Evolutionary conservation across 2,888 invertebrate genomes (phyloP), one percentile per base, ranked within the genome.

Genomic region (Heliconius hortense): DNA sequence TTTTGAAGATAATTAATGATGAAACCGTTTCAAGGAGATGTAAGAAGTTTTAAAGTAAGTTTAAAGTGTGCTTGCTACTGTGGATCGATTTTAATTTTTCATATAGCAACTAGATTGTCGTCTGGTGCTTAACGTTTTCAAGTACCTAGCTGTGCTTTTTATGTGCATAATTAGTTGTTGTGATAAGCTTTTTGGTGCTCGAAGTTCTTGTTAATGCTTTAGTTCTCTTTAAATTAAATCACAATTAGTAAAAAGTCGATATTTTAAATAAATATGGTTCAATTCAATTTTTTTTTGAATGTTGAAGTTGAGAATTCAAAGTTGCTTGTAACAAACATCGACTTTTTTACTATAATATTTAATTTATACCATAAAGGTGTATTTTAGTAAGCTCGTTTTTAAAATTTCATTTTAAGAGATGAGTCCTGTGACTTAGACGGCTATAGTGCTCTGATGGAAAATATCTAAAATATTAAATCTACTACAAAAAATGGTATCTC

Each of bases 1-100:
- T 87, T 90, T 89, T 85, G 87, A 89, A 88, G 87, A 90, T 91
- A 88, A 92, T 89, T 90, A 89, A 93, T 92, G 90, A 88, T 83
- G 82, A 81, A 86, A 81, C 82, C 81, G 85, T 87, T 85, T 87
- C 82, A 82, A 86, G 84, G 84, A 89, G 89, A 89, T 90, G 89
- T 87, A 85, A 84, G 82, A 82, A 87, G 15, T 82, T 86, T 85
- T 82, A 86, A 82, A 82, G 85, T 83, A 81, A 80, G 82, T 72
- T 82, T 84, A 88, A 88, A 90, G 90, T 88, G 87, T 84, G 84
- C 86, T 82, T 84, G 89, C 90, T 91, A 88, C 91, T 82, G 88
- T 82, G 84, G 35, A 24, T 60, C 89, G 84, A 86, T 83, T 81
- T 78, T 77, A 81, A 90, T 92, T 86, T 88, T 89, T 92, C 89